Conservation (phyloP, 2,113 vertebrate species). For the Serilophus lunatus region DNA sequence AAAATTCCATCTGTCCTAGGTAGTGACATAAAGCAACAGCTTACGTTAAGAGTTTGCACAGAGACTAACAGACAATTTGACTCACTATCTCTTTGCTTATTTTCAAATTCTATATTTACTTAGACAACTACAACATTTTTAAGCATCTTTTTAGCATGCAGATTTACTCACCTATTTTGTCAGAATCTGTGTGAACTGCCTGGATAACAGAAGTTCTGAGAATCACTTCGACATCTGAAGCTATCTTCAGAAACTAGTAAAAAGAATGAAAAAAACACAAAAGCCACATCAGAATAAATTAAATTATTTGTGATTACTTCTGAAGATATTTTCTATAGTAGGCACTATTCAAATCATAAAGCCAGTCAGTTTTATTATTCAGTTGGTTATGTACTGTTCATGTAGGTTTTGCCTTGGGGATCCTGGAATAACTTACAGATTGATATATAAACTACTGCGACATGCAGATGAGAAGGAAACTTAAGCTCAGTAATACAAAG, state of each 20-base stretch:
- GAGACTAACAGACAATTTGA: neutral
- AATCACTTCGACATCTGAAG: constrained; percentile 78
- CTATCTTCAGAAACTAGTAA: constrained; percentile 77
- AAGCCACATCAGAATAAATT: neutral
- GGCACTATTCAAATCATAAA: neutral
- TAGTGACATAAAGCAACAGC: neutral
- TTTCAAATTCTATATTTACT: neutral
- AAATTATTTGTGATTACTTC: neutral
- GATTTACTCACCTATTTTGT: constrained; percentile 67
- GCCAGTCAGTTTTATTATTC: neutral
- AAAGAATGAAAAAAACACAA: neutral
- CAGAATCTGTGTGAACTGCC: constrained; percentile 69
- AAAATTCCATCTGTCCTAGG: neutral
- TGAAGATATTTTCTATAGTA: neutral
- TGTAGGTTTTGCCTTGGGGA: neutral
- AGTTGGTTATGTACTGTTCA: neutral
- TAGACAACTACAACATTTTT: neutral
- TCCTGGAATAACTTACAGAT: neutral
- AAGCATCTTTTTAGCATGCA: neutral
- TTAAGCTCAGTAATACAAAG: neutral
- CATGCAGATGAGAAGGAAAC: neutral
- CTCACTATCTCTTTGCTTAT: neutral
- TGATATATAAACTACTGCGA: neutral
- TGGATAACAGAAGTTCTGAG: constrained; percentile 80
- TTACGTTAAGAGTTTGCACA: neutral